Evolutionary conservation across 2,797 vertebrate genomes (phyloP).

Genomic region (Lophotriccus pileatus): DNA sequence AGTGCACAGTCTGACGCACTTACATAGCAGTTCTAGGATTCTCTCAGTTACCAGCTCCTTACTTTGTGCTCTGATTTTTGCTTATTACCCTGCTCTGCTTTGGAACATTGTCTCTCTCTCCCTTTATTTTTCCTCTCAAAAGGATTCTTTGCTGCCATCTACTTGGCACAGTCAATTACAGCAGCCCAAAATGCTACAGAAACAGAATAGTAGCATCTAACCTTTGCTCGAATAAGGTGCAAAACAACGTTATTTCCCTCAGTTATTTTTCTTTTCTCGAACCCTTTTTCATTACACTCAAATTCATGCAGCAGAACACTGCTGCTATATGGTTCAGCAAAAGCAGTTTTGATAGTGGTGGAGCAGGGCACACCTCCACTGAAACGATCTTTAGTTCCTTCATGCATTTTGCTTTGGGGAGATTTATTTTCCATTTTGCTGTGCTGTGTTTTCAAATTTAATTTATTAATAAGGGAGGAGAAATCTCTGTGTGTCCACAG

Average conservation of each 20-base stretch:
- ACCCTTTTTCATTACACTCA: neutral
- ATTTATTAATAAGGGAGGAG: neutral
- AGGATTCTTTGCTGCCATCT: constrained; percentile 34
- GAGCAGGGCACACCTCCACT: neutral
- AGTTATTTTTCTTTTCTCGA: neutral
- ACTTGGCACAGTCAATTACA: neutral
- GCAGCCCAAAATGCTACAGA: neutral
- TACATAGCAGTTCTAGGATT: neutral
- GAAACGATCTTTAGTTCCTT: neutral
- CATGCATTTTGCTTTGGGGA: neutral
- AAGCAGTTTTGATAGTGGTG: neutral
- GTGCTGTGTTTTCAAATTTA: neutral
- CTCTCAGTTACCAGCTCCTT: neutral
- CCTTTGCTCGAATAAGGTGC: neutral
- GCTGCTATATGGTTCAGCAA: neutral
- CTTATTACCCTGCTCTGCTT: neutral
- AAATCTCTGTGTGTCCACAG: neutral
- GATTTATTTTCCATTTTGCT: neutral
- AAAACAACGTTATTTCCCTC: neutral
- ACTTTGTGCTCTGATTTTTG: neutral
- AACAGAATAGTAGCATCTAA: neutral
- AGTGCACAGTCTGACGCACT: neutral
- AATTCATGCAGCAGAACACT: neutral
- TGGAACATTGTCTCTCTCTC: neutral
- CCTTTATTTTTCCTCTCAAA: neutral